Base-by-base conservation (phyloP, 2,888 invertebrate genomes). In the Neoaliturus tenellus region DNA sequence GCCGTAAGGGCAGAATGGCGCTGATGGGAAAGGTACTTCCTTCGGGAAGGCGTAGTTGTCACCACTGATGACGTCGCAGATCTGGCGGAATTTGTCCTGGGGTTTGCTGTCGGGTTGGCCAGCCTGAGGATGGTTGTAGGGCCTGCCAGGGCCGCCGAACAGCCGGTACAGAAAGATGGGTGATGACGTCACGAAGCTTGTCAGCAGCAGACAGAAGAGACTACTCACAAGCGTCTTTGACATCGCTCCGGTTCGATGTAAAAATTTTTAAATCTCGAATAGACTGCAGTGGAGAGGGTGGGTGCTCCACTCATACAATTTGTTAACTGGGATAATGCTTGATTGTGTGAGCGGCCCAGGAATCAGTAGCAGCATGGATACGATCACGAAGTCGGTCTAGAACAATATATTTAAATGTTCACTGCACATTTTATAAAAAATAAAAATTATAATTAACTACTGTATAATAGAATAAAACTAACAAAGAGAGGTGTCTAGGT, bases 61-160 rank as follows among this genome's bases (percentile, higher is more conserved):
- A 0, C 93, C 91, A 88, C 93, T 93, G 86, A 95, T 93, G 8
- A 95, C 93, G 83, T 93, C 92, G 89, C 96, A 96, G 86, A 96
- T 93, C 80, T 94, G 93, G 88, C 93, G 94, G 90, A 93, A 96
- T 0, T 94, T 92, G 39, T 88, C 88, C 81, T 86, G 87, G n/a
- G 85, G 44, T 33, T 84, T 67, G 39, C 84, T 33, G 35, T 4
- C 4, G 6, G 35, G 35, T 35, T 35, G 4, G 10, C 35, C 10
- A 35, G 35, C 14, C 44, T 44, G 44, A 17, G 44, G n/a, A n/a
- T n/a, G n/a, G n/a, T n/a, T n/a, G 48, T 25, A 48, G 14, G 82
- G 51, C 35, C 51, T 51, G n/a, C n/a, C n/a, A 25, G 78, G 78
- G n/a, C n/a, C 78, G 35, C 69, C 39, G 23, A 82, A 51, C 33